Evolutionary conservation across 2,888 invertebrate species (phyloP).

Genomic region (Lamproptera curius): DNA sequence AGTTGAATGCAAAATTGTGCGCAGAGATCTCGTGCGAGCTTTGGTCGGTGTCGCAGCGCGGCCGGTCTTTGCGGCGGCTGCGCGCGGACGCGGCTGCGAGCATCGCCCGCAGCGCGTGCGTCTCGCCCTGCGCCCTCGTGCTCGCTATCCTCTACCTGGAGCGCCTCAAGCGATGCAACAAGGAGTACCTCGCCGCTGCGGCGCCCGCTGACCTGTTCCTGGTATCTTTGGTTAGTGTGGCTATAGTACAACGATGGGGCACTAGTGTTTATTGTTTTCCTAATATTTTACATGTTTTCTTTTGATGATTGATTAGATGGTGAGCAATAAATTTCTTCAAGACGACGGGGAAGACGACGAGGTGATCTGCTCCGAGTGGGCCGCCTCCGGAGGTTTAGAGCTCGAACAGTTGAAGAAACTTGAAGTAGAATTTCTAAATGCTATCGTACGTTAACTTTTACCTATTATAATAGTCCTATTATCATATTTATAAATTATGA

Average conservation of each 20-base stretch:
- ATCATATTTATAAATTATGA: too few species aligned
- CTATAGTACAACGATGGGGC: too few species aligned
- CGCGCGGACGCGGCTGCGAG: conserved; percentile 87
- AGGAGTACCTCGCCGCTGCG: conserved; percentile 88
- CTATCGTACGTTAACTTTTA: conserved; percentile 88
- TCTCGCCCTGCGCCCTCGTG: conserved; percentile 95
- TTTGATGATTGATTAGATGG: conserved; percentile 83
- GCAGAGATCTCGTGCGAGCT: conserved; percentile 90
- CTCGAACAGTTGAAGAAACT: conserved; percentile 87
- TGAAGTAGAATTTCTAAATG: conserved; percentile 92
- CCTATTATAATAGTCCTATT: too few species aligned
- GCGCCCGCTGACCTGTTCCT: conserved; percentile 96
- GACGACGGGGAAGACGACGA: conserved; percentile 96
- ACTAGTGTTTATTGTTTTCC: too few species aligned
- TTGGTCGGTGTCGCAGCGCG: conserved; percentile 88
- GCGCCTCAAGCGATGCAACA: conserved; percentile 88
- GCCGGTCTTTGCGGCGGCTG: conserved; percentile 86
- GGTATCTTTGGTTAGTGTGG: conserved; percentile 92
- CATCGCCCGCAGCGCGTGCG: conserved; percentile 87
- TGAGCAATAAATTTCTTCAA: conserved; percentile 96
- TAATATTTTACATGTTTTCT: background rate
- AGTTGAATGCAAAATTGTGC: too few species aligned
- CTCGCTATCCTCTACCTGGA: conserved; percentile 96
- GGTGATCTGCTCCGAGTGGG: conserved; percentile 95
- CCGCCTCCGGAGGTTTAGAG: conserved; percentile 87